Evolutionary conservation across 2,888 invertebrate species (phyloP).

Genomic region (Thecocarcelia acutangulata): DNA sequence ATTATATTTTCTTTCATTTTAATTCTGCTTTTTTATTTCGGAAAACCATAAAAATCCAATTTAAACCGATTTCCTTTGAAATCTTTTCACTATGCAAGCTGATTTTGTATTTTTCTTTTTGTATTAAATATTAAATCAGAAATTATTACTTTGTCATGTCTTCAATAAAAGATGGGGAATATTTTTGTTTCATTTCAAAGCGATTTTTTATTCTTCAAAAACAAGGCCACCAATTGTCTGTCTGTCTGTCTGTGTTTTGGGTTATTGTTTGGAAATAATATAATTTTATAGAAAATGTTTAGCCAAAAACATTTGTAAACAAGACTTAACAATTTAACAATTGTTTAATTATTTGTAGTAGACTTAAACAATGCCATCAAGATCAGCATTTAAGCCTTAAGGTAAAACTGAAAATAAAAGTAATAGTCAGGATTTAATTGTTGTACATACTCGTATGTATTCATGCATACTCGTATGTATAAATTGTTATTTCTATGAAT

Average conservation of each 20-base stretch:
- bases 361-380: slow-evolving; percentile 7
- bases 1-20: background rate
- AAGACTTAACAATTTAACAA: slow-evolving; percentile 75
- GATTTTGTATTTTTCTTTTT: background rate
- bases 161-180: slow-evolving; percentile 17
- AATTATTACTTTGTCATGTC: slow-evolving; percentile 43
- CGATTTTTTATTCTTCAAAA: background rate
- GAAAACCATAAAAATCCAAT: slow-evolving; percentile 55
- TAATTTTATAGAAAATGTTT: slow-evolving; percentile 75
- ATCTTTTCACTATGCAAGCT: slow-evolving; percentile 53
- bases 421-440: slow-evolving; percentile 40
- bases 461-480: background rate
- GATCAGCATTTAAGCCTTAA: slow-evolving; percentile 49
- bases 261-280: slow-evolving; percentile 62
- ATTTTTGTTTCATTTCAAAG: slow-evolving; percentile 14
- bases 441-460: too few relatives aligned
- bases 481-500: slow-evolving; percentile 49
- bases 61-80: slow-evolving; percentile 49
- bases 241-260: background rate
- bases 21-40: background rate
- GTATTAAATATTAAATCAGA: slow-evolving; percentile 4
- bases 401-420: slow-evolving; percentile 33
- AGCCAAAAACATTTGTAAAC: slow-evolving; percentile 78
- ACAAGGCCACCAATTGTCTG: slow-evolving; percentile 40
- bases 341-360: slow-evolving; percentile 69